These are phyloP conservation scores for Pseudomyrmex cubaensis DNA, from an alignment of 1,140 invertebrate genomes.

Conservation along the genomic window DNA sequence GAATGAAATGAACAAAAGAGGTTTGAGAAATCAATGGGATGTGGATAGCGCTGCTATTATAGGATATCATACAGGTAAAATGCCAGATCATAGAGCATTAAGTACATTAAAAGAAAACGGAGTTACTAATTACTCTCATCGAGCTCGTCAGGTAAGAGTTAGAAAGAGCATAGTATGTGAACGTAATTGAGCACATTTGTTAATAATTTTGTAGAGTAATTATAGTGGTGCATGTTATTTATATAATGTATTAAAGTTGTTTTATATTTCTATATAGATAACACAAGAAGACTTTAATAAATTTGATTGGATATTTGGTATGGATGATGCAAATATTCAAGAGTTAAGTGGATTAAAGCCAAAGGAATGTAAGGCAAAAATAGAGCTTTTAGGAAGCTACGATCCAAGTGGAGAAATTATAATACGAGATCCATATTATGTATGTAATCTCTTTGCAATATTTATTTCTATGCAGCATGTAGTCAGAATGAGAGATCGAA, in stretches of 20 bases:
- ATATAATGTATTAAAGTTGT: background rate
- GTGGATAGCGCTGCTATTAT: constrained; percentile 95
- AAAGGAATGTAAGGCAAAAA: constrained; percentile 87
- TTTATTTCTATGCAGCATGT: background rate
- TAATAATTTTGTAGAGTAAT: constrained; percentile 8
- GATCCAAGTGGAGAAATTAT: constrained; percentile 91
- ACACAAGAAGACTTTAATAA: constrained; percentile 89
- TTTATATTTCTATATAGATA: constrained; percentile 85
- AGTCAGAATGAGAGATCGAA: background rate
- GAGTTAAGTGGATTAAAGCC: constrained; percentile 88
- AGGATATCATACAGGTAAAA: constrained; percentile 92
- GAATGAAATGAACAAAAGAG: constrained; percentile 88
- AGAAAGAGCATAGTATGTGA: background rate
- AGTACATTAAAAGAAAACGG: constrained; percentile 89
- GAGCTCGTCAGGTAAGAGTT: constrained; percentile 89
- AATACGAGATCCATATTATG: constrained; percentile 96
- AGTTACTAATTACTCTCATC: constrained; percentile 90
- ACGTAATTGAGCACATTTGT: background rate
- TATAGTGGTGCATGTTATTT: background rate
- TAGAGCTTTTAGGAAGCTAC: constrained; percentile 92
- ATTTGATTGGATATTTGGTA: constrained; percentile 96
- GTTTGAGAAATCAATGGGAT: constrained; percentile 88
- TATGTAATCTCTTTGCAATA: constrained; percentile 79
- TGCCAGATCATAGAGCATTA: constrained; percentile 91
- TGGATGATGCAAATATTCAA: constrained; percentile 94